These are phyloP conservation scores for Zoanthus sansibaricus DNA, from an alignment of 92 coral and sea anemone genomes.

Conservation along the genomic window DNA sequence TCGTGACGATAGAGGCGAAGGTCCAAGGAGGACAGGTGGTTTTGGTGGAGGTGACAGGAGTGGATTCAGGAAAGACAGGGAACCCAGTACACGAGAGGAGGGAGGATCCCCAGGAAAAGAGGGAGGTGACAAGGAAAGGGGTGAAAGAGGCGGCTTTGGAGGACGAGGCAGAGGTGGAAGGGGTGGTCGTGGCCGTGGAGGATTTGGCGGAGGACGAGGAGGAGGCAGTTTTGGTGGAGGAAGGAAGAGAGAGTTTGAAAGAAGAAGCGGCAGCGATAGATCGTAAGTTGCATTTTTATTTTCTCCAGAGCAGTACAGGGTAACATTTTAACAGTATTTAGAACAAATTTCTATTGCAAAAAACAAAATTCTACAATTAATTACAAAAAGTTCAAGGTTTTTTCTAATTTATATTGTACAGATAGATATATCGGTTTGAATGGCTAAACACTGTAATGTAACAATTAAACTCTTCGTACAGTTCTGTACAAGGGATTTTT, in stretches of 20 bases:
- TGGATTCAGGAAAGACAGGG: slow-evolving; percentile 79
- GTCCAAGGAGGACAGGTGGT: slow-evolving; percentile 75
- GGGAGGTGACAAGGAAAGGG: slow-evolving; percentile 70
- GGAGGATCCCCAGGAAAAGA: slow-evolving; percentile 86
- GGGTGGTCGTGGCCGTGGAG: slow-evolving; percentile 77
- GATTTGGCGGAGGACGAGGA: slow-evolving; percentile 81
- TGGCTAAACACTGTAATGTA: too few relatives aligned
- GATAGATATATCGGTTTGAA: too few relatives aligned
- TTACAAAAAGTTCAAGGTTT: too few relatives aligned
- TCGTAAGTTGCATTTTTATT: slow-evolving; percentile 74
- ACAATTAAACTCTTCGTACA: too few relatives aligned
- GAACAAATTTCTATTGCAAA: not conserved
- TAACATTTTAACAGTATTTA: not conserved
- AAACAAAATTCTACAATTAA: too few relatives aligned
- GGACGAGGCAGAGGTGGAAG: slow-evolving; percentile 77
- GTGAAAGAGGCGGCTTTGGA: slow-evolving; percentile 81
- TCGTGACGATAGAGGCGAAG: slow-evolving; percentile 85
- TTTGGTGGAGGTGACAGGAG: slow-evolving; percentile 71
- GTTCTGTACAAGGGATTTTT: too few relatives aligned
- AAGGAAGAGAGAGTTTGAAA: slow-evolving; percentile 93
- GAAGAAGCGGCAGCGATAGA: slow-evolving; percentile 98
- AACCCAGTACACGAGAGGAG: slow-evolving; percentile 71
- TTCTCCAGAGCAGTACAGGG: not conserved
- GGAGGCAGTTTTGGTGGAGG: slow-evolving; percentile 79
- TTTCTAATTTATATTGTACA: too few relatives aligned